A percentile compares a stretch with the other conserved stretches of the same genome.
Evolutionary conservation across 2,797 vertebrate genomes (phyloP).

Genomic region (Esox lucius): DNA sequence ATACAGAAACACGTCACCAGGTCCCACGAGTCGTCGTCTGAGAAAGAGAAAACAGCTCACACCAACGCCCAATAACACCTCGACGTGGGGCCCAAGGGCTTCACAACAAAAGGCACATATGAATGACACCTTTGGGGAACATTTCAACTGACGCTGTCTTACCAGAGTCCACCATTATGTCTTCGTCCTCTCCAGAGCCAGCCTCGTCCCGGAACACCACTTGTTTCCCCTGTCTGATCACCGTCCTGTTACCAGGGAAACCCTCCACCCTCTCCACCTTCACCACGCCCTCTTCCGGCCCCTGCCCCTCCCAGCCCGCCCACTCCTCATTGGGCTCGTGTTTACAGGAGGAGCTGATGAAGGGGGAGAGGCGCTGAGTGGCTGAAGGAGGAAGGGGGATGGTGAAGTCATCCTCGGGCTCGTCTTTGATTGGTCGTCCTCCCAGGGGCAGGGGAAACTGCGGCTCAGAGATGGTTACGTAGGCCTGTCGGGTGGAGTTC

Average conservation of each 20-base stretch:
- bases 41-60: neutral
- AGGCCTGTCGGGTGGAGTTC: slow-evolving; percentile 53
- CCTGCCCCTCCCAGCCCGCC: slow-evolving; percentile 64
- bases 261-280: slow-evolving; percentile 71
- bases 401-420: slow-evolving; percentile 79
- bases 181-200: slow-evolving; percentile 90
- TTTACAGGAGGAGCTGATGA: slow-evolving; percentile 61
- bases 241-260: slow-evolving; percentile 80
- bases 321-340: slow-evolving; percentile 67
- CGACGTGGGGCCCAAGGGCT: neutral
- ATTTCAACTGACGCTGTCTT: slow-evolving; percentile 34
- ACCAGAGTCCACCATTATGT: slow-evolving; percentile 99
- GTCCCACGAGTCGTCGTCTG: slow-evolving; percentile 98
- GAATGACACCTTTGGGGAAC: neutral
- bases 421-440: slow-evolving; percentile 81
- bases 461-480: slow-evolving; percentile 22
- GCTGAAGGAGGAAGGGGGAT: slow-evolving; percentile 59
- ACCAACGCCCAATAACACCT: neutral
- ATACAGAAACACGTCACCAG: slow-evolving; percentile 98
- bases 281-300: slow-evolving; percentile 71
- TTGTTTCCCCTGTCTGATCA: slow-evolving; percentile 95
- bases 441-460: slow-evolving; percentile 49
- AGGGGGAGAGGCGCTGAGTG: slow-evolving; percentile 18
- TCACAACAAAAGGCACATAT: neutral
- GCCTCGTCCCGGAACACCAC: slow-evolving; percentile 97